phyloP scores from a whole-genome alignment of 2,113 vertebrate genomes.

The Gavialis gangeticus region DNA sequence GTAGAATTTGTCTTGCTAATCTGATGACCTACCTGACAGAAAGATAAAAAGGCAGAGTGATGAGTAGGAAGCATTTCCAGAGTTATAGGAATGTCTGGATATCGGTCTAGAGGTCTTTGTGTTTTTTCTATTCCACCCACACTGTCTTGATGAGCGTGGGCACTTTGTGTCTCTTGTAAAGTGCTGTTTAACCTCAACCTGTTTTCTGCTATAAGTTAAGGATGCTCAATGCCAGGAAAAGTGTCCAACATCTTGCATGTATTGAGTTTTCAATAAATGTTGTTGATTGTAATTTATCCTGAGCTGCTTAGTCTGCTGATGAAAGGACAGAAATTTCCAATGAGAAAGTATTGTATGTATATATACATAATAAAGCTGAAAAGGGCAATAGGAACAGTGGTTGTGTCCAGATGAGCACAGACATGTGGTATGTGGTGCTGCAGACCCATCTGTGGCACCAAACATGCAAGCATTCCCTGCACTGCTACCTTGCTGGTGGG shows the following conservation, averaged over 20 bases:
- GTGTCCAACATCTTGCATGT: neutral
- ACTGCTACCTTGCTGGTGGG: too few relatives aligned
- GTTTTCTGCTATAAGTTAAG: neutral
- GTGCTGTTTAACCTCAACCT: neutral
- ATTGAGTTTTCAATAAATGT: neutral
- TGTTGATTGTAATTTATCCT: neutral
- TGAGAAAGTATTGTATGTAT: neutral
- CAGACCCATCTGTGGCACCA: too few relatives aligned
- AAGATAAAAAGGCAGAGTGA: neutral
- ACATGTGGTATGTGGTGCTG: too few relatives aligned
- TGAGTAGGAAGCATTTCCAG: neutral
- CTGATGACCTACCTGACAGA: neutral
- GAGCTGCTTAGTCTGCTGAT: neutral
- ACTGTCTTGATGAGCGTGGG: neutral
- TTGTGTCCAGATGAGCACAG: too few relatives aligned
- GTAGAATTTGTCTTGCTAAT: too few relatives aligned
- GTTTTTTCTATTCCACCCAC: neutral
- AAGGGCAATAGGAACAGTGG: neutral
- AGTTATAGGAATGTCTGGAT: neutral
- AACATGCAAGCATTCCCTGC: too few relatives aligned
- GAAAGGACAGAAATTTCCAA: neutral
- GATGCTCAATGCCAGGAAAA: rapidly evolving
- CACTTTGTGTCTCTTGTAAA: neutral
- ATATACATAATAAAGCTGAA: neutral
- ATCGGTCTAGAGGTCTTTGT: neutral